Percentiles rank a stretch among this genome's conserved stretches.
Conservation (phyloP, 1,140 invertebrate genomes). For the Battus philenor region DNA sequence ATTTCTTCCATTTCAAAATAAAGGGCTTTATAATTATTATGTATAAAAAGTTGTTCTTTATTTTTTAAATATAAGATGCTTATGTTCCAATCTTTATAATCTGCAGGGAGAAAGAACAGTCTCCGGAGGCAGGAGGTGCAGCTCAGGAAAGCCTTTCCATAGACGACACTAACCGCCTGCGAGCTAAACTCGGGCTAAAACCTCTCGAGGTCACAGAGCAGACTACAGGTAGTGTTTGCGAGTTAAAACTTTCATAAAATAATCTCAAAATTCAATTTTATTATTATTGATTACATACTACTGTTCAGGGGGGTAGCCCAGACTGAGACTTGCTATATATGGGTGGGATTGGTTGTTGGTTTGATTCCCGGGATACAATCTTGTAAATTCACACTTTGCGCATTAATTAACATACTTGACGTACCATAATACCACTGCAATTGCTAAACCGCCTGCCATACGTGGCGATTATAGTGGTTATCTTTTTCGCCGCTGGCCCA, state of each 20-base stretch:
- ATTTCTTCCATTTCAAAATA: neutral
- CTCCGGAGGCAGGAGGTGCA: conserved; percentile 23
- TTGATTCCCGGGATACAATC: no score
- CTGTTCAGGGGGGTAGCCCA: no score
- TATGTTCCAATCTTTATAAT: neutral
- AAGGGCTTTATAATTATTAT: neutral
- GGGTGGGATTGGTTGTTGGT: no score
- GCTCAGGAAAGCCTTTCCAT: conserved; percentile 83
- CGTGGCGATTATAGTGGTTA: no score
- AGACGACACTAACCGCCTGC: conserved; percentile 93
- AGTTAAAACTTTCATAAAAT: no score
- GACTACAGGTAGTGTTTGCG: conserved; percentile 39
- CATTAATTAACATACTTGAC: no score
- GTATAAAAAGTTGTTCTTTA: neutral
- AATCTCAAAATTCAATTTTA: neutral
- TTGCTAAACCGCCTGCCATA: no score
- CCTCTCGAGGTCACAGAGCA: conserved; percentile 85
- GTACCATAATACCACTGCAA: no score
- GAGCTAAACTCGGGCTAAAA: conserved; percentile 95
- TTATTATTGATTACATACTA: no score
- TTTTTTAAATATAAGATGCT: neutral
- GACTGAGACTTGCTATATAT: no score
- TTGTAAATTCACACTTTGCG: no score
- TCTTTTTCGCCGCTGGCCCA: no score
- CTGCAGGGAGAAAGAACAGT: conserved; percentile 13